Conservation (phyloP, 2,888 invertebrate genomes). For the Himalopsyche anomala region DNA sequence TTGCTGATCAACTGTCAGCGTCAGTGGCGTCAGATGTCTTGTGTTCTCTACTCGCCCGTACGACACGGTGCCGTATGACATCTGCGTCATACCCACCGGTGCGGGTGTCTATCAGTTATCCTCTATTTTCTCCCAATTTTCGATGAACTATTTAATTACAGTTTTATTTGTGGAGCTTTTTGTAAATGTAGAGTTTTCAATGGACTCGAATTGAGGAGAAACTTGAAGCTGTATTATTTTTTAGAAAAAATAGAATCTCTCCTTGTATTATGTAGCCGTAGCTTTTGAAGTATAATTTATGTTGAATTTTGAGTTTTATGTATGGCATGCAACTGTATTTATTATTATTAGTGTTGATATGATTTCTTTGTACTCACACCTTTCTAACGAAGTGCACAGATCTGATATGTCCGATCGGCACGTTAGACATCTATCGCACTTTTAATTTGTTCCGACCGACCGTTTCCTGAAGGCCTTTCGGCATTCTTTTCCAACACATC, state of each 20-base stretch:
- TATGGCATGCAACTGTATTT: constrained; percentile 1
- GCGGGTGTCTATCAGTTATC: constrained; percentile 65
- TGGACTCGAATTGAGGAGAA: not conserved
- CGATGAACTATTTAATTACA: not conserved
- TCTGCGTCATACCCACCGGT: constrained; percentile 45
- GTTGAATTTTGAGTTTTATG: constrained; percentile 13
- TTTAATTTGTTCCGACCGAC: constrained; percentile 53
- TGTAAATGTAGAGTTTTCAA: not conserved
- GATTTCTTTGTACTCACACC: constrained; percentile 11
- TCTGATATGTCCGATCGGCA: constrained; percentile 45
- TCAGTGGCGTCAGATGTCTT: constrained; percentile 80
- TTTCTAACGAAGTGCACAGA: not conserved
- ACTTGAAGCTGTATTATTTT: not conserved
- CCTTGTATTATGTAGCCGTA: not conserved
- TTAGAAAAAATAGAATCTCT: not conserved
- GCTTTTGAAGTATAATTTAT: constrained; percentile 8
- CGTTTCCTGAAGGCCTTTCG: constrained; percentile 29
- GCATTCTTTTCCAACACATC: constrained; percentile 44
- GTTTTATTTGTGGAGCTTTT: constrained; percentile 33
- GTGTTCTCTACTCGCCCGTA: constrained; percentile 77
- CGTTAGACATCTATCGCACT: constrained; percentile 53
- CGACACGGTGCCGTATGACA: constrained; percentile 69
- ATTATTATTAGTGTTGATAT: constrained; percentile 15
- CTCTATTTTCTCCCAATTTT: constrained; percentile 65
- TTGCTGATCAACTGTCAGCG: constrained; percentile 62